Evolutionary conservation across 2,888 invertebrate species (phyloP), one percentile per base, ranked within the genome.

Genomic region (Ceratothoa steindachneri): DNA sequence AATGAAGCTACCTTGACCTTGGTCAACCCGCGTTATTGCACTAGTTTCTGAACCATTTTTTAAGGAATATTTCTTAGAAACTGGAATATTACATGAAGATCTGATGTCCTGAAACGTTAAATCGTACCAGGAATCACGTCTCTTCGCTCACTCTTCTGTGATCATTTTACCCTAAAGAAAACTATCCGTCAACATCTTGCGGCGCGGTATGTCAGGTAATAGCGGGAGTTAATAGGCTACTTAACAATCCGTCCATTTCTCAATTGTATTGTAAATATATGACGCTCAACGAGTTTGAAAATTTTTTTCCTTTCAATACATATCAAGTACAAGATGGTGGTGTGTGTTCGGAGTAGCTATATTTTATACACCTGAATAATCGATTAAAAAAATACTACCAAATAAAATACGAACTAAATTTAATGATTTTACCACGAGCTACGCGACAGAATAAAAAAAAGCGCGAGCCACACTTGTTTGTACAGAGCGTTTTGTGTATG

Each of bases 281-380:
- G 60, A 60, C n/a, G 60, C 60, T 60, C 60, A 60, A 60, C 60
- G 24, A 24, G 60, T 60, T 60, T 60, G 19, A 60, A 60, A 60
- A 24, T 24, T 22, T 22, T 51, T 60, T 60, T 60, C 22, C 60
- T 60, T 60, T 60, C 12, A 60, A 12, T 4, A 60, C 60, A 60
- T 60, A 60, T 60, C 60, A 60, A 60, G 60, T 60, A 60, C 60
- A 60, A 60, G 60, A 24, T 60, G 60, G 60, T 60, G 60, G 9
- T 24, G 24, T 60, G 60, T 1, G 60, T 60, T 60, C 24, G 7
- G 55, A 55, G 55, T 55, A 55, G 55, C 55, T 55, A 19, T 55
- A 19, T 55, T 55, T 55, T 55, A 55, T 55, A 55, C 55, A 19
- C 55, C 55, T 55, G 15, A 55, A 7, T 55, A 19, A 55, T 41